Percentiles rank a stretch among this genome's conserved stretches.
Evolutionary conservation across 2,888 invertebrate genomes (phyloP).

Genomic region (Cephus spinipes): DNA sequence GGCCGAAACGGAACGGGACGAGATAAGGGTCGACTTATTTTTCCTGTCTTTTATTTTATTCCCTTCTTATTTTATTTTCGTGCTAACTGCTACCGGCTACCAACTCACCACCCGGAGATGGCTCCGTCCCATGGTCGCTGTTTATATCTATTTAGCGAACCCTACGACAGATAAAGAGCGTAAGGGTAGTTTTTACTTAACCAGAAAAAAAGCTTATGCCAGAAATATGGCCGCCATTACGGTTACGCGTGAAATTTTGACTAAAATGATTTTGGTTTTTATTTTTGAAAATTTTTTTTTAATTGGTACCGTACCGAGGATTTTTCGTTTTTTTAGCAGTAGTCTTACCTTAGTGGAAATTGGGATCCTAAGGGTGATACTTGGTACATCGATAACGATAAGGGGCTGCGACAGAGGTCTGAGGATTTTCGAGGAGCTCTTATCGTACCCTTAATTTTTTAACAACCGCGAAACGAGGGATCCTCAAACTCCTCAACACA

Average conservation of each 20-base stretch:
- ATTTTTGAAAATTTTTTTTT: neutral
- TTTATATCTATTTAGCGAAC: neutral
- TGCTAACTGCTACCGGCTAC: conserved; percentile 58
- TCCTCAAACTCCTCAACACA: conserved; percentile 6
- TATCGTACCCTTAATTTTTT: conserved; percentile 31
- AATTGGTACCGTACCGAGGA: neutral
- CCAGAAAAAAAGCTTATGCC: neutral
- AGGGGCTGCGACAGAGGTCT: neutral
- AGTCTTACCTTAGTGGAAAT: neutral
- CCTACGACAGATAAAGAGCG: neutral
- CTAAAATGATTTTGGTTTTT: neutral
- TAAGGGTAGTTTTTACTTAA: neutral
- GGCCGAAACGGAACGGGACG: conserved; percentile 60
- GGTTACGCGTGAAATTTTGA: neutral
- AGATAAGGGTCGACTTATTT: conserved; percentile 65
- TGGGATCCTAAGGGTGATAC: neutral
- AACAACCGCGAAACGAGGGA: conserved; percentile 26
- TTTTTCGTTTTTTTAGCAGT: neutral
- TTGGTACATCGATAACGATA: neutral
- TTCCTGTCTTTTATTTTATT: conserved; percentile 61
- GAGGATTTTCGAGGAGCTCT: neutral
- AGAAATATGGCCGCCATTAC: neutral
- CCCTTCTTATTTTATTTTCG: conserved; percentile 62
- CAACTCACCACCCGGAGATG: conserved; percentile 37
- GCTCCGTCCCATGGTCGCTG: conserved; percentile 2